A percentile compares a stretch with the other conserved stretches of the same genome.
Conservation (phyloP, 2,888 invertebrate genomes). For the Andrena haemorrhoa region DNA sequence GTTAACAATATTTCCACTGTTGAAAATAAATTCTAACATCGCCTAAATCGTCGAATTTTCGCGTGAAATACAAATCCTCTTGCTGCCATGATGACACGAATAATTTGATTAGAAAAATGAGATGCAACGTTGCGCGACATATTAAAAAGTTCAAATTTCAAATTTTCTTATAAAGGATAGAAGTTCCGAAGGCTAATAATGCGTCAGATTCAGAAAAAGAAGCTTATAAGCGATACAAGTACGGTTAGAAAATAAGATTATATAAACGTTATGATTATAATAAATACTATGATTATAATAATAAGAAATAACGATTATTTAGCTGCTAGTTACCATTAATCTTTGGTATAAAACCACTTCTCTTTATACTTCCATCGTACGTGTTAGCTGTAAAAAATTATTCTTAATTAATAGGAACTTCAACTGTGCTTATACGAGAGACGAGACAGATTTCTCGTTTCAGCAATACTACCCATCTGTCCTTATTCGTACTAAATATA, state of each 20-base stretch:
- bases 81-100: not conserved
- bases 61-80: not conserved
- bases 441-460: not conserved
- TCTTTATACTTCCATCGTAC: not conserved
- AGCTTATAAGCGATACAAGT: not conserved
- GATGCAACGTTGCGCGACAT: not conserved
- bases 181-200: not conserved
- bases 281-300: slow-evolving; percentile 37
- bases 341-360: slow-evolving; percentile 42
- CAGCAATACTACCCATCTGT: not conserved
- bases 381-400: not conserved
- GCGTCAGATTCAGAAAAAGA: slow-evolving; percentile 5
- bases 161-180: slow-evolving; percentile 7
- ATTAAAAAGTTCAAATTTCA: not conserved
- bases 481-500: not conserved
- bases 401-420: slow-evolving; percentile 18
- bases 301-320: slow-evolving; percentile 17
- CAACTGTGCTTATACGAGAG: slow-evolving; percentile 12
- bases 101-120: slow-evolving; percentile 12
- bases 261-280: slow-evolving; percentile 42
- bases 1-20: slow-evolving; percentile 5
- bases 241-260: slow-evolving; percentile 52
- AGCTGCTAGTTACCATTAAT: slow-evolving; percentile 16
- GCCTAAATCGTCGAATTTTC: not conserved
- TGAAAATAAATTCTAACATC: slow-evolving; percentile 36